Conservation (phyloP, 1,140 invertebrate genomes). For the Bombus impatiens region DNA sequence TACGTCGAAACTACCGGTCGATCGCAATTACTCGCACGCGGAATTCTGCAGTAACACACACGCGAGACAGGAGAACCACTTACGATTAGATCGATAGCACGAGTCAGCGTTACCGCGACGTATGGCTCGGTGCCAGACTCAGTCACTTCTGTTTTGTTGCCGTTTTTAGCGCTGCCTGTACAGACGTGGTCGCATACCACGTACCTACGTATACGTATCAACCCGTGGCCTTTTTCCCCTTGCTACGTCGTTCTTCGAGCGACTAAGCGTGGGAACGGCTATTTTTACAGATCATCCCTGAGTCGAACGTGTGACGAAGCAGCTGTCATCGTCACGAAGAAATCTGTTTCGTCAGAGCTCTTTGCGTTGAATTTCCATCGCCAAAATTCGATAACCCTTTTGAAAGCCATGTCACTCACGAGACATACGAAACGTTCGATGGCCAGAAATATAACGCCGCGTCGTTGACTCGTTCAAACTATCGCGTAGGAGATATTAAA, state of each 20-base stretch:
- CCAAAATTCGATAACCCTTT: constrained; percentile 11
- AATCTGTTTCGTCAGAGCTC: constrained; percentile 47
- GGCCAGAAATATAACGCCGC: no score
- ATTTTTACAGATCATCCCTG: constrained; percentile 48
- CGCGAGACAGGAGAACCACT: not conserved
- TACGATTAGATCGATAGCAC: constrained; percentile 53
- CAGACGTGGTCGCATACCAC: not conserved
- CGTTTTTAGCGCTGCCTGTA: constrained; percentile 39
- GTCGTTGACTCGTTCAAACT: not conserved
- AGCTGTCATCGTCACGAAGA: constrained; percentile 39
- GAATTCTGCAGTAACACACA: not conserved
- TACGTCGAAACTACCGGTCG: not conserved
- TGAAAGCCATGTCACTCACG: not conserved
- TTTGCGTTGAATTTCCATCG: constrained; percentile 35
- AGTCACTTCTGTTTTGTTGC: constrained; percentile 56
- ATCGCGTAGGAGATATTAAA: not conserved
- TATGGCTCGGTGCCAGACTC: constrained; percentile 54
- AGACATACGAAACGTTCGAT: not conserved
- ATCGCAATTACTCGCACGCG: constrained; percentile 27
- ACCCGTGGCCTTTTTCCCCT: not conserved
- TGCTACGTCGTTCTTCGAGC: constrained; percentile 1
- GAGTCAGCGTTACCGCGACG: constrained; percentile 39
- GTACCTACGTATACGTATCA: not conserved
- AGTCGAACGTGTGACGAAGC: constrained; percentile 46
- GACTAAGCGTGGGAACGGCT: constrained; percentile 1